Evolutionary conservation across 2,888 invertebrate genomes (phyloP).

Genomic region (Hermaeophaga mercurialis): DNA sequence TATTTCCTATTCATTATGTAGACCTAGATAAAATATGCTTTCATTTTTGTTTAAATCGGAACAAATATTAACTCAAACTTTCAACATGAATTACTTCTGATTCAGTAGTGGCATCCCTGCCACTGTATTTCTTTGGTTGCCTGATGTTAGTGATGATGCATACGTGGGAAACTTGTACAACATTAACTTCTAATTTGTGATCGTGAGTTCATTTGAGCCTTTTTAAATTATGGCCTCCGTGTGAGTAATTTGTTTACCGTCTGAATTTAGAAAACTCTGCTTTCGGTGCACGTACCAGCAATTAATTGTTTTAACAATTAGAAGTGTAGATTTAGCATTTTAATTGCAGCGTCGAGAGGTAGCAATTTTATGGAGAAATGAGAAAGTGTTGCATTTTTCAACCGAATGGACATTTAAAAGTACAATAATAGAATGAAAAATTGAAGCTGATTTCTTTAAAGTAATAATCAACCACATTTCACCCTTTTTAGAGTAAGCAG

Average conservation of each 20-base stretch:
- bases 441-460: too few species aligned
- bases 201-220: constrained; percentile 43
- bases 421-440: too few species aligned
- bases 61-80: too few species aligned
- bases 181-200: constrained; percentile 44
- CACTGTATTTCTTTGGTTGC: constrained; percentile 34
- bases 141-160: constrained; percentile 14
- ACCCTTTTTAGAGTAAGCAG: too few species aligned
- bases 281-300: constrained; percentile 32
- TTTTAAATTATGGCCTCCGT: constrained; percentile 37
- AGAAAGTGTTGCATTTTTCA: neutral
- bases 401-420: too few species aligned
- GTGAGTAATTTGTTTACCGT: constrained; percentile 35
- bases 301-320: constrained; percentile 33
- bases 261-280: constrained; percentile 30
- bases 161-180: constrained; percentile 37
- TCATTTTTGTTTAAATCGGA: too few species aligned
- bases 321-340: constrained; percentile 12
- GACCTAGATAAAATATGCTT: too few species aligned
- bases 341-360: constrained; percentile 3
- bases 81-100: too few species aligned
- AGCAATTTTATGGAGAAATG: neutral
- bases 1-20: too few species aligned
- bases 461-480: too few species aligned
- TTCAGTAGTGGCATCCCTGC: too few species aligned